Evolutionary conservation across 2,113 vertebrate species (phyloP), one percentile per base, ranked within the genome.

Genomic region (Laterallus jamaicensis): DNA sequence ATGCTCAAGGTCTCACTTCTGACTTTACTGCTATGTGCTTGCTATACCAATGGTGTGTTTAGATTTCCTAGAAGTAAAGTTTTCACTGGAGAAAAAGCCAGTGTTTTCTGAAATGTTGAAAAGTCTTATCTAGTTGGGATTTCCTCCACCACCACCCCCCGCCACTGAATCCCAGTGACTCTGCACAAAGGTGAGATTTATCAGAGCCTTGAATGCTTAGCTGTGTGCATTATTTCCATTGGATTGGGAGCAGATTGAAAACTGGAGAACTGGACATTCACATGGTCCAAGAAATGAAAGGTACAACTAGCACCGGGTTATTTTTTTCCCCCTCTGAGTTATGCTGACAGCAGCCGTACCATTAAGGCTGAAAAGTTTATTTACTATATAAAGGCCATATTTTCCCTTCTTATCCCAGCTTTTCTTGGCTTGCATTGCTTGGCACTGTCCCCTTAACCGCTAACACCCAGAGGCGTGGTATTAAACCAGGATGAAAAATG

Each of bases 401-500:
- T 95, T 94, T 96, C 62, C 62, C 82, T 86, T 90, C 86, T 90
- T 96, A 97, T 89, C 87, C 91, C 76, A 94, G 88, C 64, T 95
- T 92, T 90, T 78, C 95, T 97, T 96, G 92, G 95, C 94, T 96
- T 91, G 55, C n/a, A n/a, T 78, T 92, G 78, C 88, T 93, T 96
- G 96, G 94, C 96, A 90, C 39, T 63, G 87, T 97, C 96, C 82
- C 80, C 92, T 92, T 92, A 94, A 92, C 95, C 96, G 94, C 93
- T 80, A 88, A 80, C 85, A 96, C 90, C 89, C 77, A 88, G 79
- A 94, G 90, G 90, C 55, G 67, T 97, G 95, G 96, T 90, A 91
- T 95, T 97, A 93, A 93, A 88, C 91, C 87, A 54, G 80, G 90
- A 92, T 87, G 62, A 97, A 90, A 89, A 94, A 95, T 89, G 83